Percentiles rank a stretch among this genome's conserved stretches.
Conservation (phyloP, 2,888 invertebrate species). For the Xylota sylvarum region DNA sequence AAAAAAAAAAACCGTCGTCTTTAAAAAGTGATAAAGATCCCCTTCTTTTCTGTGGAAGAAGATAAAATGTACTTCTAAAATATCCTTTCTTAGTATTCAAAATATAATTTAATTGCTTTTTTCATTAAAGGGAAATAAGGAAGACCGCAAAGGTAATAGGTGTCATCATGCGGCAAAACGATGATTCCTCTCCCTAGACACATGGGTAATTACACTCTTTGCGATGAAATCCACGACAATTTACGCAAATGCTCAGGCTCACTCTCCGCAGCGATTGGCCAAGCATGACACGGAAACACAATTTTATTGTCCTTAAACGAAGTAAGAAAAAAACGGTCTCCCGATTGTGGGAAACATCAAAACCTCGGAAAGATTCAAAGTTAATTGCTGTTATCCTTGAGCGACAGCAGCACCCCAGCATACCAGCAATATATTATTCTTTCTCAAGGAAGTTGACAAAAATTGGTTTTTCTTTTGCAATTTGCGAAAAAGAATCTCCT, state of each 20-base stretch:
- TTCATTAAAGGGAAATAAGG: slow-evolving; percentile 23
- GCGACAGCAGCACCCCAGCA: slow-evolving; percentile 11
- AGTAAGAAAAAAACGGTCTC: neutral
- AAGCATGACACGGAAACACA: slow-evolving; percentile 52
- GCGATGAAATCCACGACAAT: slow-evolving; percentile 48
- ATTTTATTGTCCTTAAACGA: slow-evolving; percentile 50
- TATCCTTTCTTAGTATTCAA: slow-evolving; percentile 22
- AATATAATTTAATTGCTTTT: slow-evolving; percentile 51
- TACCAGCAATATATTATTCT: slow-evolving; percentile 1
- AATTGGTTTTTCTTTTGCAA: slow-evolving; percentile 12
- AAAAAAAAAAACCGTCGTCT: slow-evolving; percentile 1
- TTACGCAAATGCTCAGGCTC: slow-evolving; percentile 52
- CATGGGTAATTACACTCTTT: slow-evolving; percentile 39
- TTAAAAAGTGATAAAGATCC: slow-evolving; percentile 24
- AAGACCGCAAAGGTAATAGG: neutral
- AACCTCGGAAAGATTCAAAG: slow-evolving; percentile 59
- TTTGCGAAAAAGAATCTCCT: slow-evolving; percentile 11
- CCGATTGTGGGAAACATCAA: slow-evolving; percentile 63
- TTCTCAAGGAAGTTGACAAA: slow-evolving; percentile 50
- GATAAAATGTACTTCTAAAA: neutral
- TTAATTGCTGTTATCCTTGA: slow-evolving; percentile 59
- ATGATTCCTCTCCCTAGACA: slow-evolving; percentile 26
- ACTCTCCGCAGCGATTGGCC: slow-evolving; percentile 23
- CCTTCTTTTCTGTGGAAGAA: neutral
- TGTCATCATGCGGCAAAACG: slow-evolving; percentile 59